Evolutionary conservation across 35 echinoderm and acorn worm genomes (phyloP), one percentile per base, ranked within the genome.

Genomic region (Acanthaster planci): DNA sequence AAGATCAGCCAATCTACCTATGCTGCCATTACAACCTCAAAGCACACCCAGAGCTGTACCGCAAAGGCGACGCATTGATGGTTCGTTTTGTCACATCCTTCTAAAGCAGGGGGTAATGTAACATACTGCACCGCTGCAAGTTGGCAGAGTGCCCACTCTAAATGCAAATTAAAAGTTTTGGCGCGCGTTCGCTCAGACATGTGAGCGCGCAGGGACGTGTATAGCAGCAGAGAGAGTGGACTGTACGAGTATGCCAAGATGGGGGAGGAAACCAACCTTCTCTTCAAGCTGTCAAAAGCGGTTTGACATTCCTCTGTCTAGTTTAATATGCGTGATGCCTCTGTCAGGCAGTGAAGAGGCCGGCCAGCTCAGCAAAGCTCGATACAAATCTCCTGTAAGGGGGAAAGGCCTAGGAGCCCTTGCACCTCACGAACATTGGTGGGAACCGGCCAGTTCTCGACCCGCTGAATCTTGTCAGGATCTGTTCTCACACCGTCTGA

Each of bases 221-320:
- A n/a, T n/a, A n/a, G n/a, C n/a, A n/a, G n/a, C n/a, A n/a, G n/a
- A n/a, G n/a, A n/a, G n/a, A n/a, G n/a, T n/a, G n/a, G n/a, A n/a
- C n/a, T n/a, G n/a, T n/a, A n/a, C n/a, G 85, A 77, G 37, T 80
- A 87, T 14, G 85, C 76, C 40, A 87, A 55, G 52, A 86, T 67
- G 29, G 82, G 82, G 35, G 82, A 22, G 5, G 15, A 21, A 37
- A 31, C 51, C 19, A 86, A 50, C 3, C 36, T 31, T 78, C 5
- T 1, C 27, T 77, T 78, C 35, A 86, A 44, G 40, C 67, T 86
- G 9, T 78, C 60, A 30, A 86, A 86, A 1, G 84, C 72, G 12
- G 5, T 37, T 7, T 80, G 30, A 40, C 86, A 88, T 39, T 88
- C 77, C 31, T 80, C 53, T 27, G 67, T 85, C 84, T 40, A 86